Base-by-base conservation (phyloP, 1,140 invertebrate species). In the Bacillus rossius region DNA sequence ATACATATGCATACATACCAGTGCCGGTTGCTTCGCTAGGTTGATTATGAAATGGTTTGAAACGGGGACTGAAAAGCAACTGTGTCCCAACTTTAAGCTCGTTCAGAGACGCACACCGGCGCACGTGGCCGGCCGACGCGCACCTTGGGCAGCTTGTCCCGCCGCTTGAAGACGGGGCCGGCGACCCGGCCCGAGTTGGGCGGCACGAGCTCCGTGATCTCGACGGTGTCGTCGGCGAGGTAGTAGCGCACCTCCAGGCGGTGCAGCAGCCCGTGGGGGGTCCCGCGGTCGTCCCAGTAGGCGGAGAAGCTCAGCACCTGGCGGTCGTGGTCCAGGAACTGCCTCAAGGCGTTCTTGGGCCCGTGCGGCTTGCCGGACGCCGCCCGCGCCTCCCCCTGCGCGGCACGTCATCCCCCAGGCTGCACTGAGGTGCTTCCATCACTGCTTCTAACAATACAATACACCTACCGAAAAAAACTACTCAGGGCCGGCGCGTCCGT, bases 281-380 rank as follows among this genome's bases (percentile, higher is more conserved):
- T 83, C 2, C 84, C 78, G 8, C 84, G 78, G 69, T 96, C 92
- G 69, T 96, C 92, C 93, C 94, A 96, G 63, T 91, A 91, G 22
- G 86, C 92, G 64, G 84, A 87, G 71, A 97, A 96, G 64, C 91
- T 81, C 23, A 92, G 74, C 40, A 93, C 83, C 67, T 90, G 82
- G 62, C 83, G 74, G 71, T 92, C 89, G 66, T 85, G 84, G 64
- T 85, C 82, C 14, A 92, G 69, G 73, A 93, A 92, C 62, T 91
- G 83, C 8, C 79, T 82, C 20, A 88, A 81, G 25, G 79, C 73
- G 64, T 84, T 74, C 1, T 69, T 58, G 38, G 57, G 70, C 34
- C 64, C 71, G 52, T 79, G 79, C 0, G 81, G 82, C 64, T 84
- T 85, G 54, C 76, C 77, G 1, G 79, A 70, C 50, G 75, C 68